Percentiles rank a stretch among this genome's conserved stretches.
phyloP scores from a whole-genome alignment of 2,797 vertebrate genomes.

The Odontamblyopus rebecca region DNA sequence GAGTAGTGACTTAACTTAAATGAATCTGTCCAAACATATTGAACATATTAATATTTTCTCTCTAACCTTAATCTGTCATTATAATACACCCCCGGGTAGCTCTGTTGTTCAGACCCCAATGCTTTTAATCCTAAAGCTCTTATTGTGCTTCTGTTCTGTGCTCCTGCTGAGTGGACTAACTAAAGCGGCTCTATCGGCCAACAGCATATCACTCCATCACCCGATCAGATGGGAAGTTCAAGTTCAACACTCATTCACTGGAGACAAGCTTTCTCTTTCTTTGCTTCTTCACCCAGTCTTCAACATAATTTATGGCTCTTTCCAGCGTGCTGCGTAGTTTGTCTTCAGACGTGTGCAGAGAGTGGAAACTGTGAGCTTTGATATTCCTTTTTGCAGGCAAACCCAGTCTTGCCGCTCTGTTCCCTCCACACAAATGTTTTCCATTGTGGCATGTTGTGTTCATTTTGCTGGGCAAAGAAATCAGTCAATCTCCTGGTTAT shows the following conservation, averaged over 20 bases:
- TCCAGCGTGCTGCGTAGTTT: constrained; percentile 38
- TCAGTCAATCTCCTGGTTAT: constrained; percentile 54
- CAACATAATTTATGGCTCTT: constrained; percentile 43
- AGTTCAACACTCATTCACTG: constrained; percentile 69
- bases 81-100: not conserved
- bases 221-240: constrained; percentile 63
- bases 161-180: constrained; percentile 26
- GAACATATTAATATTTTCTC: not conserved
- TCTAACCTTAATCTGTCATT: constrained; percentile 5
- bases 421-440: constrained; percentile 56
- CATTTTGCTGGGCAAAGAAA: constrained; percentile 49
- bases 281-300: constrained; percentile 27
- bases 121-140: constrained; percentile 19
- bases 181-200: constrained; percentile 16
- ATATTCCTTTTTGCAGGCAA: constrained; percentile 53
- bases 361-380: constrained; percentile 67
- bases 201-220: constrained; percentile 62
- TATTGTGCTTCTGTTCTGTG: constrained; percentile 11
- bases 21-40: not conserved
- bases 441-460: constrained; percentile 65
- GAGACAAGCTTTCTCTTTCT: constrained; percentile 50
- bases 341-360: constrained; percentile 42
- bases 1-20: not conserved
- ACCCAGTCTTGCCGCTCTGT: constrained; percentile 42
- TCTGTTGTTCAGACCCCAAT: constrained; percentile 3